Evolutionary conservation across 2,113 vertebrate species (phyloP).

Genomic region (Bos indicus): DNA sequence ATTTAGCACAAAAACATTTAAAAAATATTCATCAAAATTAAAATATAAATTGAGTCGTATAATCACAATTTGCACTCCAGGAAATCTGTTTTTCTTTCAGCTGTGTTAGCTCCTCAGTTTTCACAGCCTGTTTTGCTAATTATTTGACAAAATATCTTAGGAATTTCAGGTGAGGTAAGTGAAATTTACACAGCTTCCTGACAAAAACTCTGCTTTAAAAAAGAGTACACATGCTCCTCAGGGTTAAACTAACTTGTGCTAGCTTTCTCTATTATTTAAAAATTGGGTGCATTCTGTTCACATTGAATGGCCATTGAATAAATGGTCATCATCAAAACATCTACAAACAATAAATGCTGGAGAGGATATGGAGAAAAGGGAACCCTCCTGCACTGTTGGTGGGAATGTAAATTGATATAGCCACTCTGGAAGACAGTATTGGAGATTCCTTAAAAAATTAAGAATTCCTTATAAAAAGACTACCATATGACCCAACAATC

Average conservation of each 20-base stretch:
- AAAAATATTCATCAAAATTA: neutral
- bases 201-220: neutral
- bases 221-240: neutral
- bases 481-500: neutral
- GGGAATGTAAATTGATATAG: neutral
- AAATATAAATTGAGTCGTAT: neutral
- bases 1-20: neutral
- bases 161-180: slow-evolving; percentile 30
- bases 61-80: neutral
- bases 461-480: neutral
- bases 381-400: neutral
- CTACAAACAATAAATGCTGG: neutral
- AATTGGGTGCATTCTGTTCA: neutral
- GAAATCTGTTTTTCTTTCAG: neutral
- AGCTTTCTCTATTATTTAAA: neutral
- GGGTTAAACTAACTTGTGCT: neutral
- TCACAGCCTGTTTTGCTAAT: neutral
- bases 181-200: neutral
- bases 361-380: neutral
- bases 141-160: neutral
- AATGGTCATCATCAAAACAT: neutral
- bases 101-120: neutral
- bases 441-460: neutral
- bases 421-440: neutral
- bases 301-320: neutral